Percentiles rank a stretch among this genome's conserved stretches.
These are phyloP conservation scores for Rhynchophorus ferrugineus DNA, from an alignment of 1,140 invertebrate species.

Conservation along the genomic window DNA sequence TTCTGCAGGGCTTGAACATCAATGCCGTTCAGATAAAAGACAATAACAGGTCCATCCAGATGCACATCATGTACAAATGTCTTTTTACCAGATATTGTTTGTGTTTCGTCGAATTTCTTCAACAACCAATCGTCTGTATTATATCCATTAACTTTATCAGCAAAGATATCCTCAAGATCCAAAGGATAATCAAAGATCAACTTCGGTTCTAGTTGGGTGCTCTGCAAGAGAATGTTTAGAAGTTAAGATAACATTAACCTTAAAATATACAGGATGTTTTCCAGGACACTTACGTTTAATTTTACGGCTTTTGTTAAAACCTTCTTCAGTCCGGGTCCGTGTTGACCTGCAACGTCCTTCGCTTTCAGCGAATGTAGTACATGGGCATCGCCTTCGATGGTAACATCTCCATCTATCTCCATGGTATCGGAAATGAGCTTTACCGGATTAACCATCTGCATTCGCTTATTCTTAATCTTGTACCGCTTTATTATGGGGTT, in stretches of 20 bases:
- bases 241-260: too few relatives aligned
- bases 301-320: slow-evolving; percentile 23
- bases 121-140: slow-evolving; percentile 33
- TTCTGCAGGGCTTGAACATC: slow-evolving; percentile 32
- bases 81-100: slow-evolving; percentile 40
- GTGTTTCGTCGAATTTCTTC: slow-evolving; percentile 34
- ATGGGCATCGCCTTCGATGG: slow-evolving; percentile 38
- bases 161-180: slow-evolving; percentile 30
- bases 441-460: slow-evolving; percentile 41
- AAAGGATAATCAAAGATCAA: slow-evolving; percentile 40
- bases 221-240: slow-evolving; percentile 10
- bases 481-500: slow-evolving; percentile 38
- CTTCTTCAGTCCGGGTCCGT: slow-evolving; percentile 16
- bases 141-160: slow-evolving; percentile 35
- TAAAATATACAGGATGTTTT: not conserved
- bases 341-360: slow-evolving; percentile 31
- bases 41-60: slow-evolving; percentile 30
- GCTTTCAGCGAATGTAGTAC: slow-evolving; percentile 34
- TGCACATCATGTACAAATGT: slow-evolving; percentile 35
- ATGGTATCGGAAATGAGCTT: slow-evolving; percentile 33
- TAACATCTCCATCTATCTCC: slow-evolving; percentile 38
- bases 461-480: slow-evolving; percentile 35
- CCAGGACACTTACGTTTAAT: slow-evolving; percentile 5
- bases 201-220: slow-evolving; percentile 24
- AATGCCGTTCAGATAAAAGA: slow-evolving; percentile 30